Evolutionary conservation across 2,797 vertebrate genomes (phyloP), one percentile per base, ranked within the genome.

Genomic region (Sciaenops ocellatus): DNA sequence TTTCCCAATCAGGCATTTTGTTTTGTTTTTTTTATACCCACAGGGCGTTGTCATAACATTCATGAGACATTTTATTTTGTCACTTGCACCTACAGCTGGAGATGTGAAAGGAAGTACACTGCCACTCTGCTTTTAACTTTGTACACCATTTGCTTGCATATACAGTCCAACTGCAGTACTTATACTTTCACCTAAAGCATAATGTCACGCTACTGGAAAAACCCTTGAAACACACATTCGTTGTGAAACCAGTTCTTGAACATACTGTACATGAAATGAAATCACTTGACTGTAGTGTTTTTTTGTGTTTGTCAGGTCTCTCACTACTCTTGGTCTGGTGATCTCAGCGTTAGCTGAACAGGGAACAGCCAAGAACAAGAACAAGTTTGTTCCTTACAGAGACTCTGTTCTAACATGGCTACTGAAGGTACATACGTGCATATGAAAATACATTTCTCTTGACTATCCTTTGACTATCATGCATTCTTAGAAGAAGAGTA

Each of bases 401-500:
- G 97, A 98, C 88, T 98, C 97, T 0, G 97, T 98, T 61, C 95
- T 98, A 63, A 98, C 97, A 47, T 98, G 97, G 97, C 93, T 98
- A 30, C 95, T 98, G 56, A 98, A 98, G 93, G 97, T 96, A 90
- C n/a, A 30, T 13, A 10, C 13, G 0, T 65, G 2, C 2, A 30
- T 55, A 18, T 0, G 8, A 34, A 38, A 38, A 38, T 9, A 9
- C 2, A 2, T 9, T 38, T 38, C 34, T 55, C 24, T 55, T 38
- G 2, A 8, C 47, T 68, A 13, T 44, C 42, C 42, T 44, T 15
- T 44, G 3, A 44, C 7, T 34, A 34, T 38, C 34, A 38, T 38
- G 8, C 34, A 34, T 60, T 17, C 3, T 30, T 26, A 3, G 10
- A 7, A 62, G 24, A 38, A n/a, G 15, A 47, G 18, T 7, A 17